phyloP scores from a whole-genome alignment of 1,140 invertebrate species.

The Myzus persicae region DNA sequence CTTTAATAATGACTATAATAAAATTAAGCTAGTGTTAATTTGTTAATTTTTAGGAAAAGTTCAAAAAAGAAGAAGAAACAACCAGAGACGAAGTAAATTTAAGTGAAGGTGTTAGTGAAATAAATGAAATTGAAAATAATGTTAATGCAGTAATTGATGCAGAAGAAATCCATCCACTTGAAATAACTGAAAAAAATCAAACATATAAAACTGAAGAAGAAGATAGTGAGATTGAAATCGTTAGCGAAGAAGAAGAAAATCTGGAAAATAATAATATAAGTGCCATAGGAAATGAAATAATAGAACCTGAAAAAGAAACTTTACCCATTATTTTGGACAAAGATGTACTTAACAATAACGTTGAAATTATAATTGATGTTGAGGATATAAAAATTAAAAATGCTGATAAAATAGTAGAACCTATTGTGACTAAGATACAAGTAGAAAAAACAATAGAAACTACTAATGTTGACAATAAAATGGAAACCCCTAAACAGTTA shows the following conservation, averaged over 20 bases:
- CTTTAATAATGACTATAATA: not conserved
- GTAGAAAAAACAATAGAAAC: not conserved
- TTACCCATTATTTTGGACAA: slow-evolving; percentile 56
- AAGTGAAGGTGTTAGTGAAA: not conserved
- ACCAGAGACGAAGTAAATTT: slow-evolving; percentile 18
- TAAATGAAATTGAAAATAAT: slow-evolving; percentile 5
- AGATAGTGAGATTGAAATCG: slow-evolving; percentile 47
- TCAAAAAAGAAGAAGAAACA: slow-evolving; percentile 47
- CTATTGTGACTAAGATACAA: not conserved
- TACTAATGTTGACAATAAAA: not conserved
- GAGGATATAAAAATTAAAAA: not conserved
- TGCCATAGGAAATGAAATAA: slow-evolving; percentile 38
- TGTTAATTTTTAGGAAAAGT: slow-evolving; percentile 23
- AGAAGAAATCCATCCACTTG: slow-evolving; percentile 39
- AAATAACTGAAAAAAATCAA: slow-evolving; percentile 23
- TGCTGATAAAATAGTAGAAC: not conserved
- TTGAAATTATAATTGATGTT: slow-evolving; percentile 51
- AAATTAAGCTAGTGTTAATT: not conserved
- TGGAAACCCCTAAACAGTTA: not conserved
- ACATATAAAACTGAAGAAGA: slow-evolving; percentile 56
- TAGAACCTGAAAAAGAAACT: slow-evolving; percentile 59
- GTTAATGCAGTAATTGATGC: not conserved
- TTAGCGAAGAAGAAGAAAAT: slow-evolving; percentile 59
- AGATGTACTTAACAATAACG: slow-evolving; percentile 7
- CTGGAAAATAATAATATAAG: not conserved